Percentiles rank a stretch among this genome's conserved stretches.
Conservation (phyloP, 2,888 invertebrate genomes). For the Xestia ashworthii region DNA sequence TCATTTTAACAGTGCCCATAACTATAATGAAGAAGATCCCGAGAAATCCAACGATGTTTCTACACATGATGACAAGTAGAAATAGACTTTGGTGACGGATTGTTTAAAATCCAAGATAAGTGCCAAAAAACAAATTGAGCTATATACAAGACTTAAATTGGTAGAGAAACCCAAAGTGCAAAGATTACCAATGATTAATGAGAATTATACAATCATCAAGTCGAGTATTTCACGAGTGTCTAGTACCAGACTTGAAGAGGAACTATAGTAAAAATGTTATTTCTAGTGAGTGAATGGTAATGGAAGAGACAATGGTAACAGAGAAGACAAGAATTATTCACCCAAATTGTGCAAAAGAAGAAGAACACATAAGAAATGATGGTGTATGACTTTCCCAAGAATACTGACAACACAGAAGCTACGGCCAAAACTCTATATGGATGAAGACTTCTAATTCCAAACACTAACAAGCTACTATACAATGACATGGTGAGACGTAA, state of each 20-base stretch:
- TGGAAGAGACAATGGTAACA: not conserved
- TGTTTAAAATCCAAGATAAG: not conserved
- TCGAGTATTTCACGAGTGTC: not conserved
- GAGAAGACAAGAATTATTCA: constrained; percentile 1
- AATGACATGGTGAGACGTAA: constrained; percentile 54
- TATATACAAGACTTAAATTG: constrained; percentile 4
- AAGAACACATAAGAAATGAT: constrained; percentile 37
- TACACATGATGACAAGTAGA: not conserved
- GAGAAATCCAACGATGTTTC: constrained; percentile 5
- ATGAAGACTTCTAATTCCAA: constrained; percentile 62
- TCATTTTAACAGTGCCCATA: not conserved
- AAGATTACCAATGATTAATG: constrained; percentile 4
- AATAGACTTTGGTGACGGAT: not conserved
- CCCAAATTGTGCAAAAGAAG: not conserved
- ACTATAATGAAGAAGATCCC: constrained; percentile 8
- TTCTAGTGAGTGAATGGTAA: constrained; percentile 5
- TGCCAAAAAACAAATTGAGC: not conserved
- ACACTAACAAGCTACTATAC: constrained; percentile 37
- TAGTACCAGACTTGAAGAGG: not conserved
- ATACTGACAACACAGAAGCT: constrained; percentile 77
- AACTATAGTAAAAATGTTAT: not conserved
- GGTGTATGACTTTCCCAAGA: constrained; percentile 23
- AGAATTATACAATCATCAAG: not conserved
- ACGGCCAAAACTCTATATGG: constrained; percentile 89
- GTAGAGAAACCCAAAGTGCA: constrained; percentile 13